Evolutionary conservation across 64 coral and sea anemone genomes (phyloP), one percentile per base, ranked within the genome.

Genomic region (Cladopsammia gracilis): DNA sequence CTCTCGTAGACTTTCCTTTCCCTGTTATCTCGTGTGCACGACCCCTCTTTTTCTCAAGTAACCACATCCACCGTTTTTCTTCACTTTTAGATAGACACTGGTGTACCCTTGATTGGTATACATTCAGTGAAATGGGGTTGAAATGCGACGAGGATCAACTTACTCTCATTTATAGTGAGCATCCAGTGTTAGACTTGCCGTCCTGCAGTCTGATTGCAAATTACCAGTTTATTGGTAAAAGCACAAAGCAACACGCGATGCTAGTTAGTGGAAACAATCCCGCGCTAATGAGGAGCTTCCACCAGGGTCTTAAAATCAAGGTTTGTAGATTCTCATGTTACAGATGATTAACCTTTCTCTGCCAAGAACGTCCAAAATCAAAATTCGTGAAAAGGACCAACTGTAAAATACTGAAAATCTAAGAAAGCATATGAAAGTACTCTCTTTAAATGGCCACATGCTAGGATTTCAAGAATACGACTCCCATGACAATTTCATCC

Each of bases 221-320:
- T 50, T 84, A 84, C 11, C 80, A 84, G 43, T 84, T 84, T 22
- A 19, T 84, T 49, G 80, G 42, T 3, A 84, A 50, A 67, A 67
- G 42, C 1, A 3, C 50, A 15, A 80, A 84, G 49, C 18, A 24
- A 9, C 80, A 84, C 18, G 58, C 46, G 18, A 45, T 84, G 16
- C 20, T 84, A 62, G 5, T 84, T 19, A 67, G 80, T 24, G 80
- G 60, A 7, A 46, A 84, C 43, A 84, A 84, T 44, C 80, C 80
- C 18, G 0, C 18, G 3, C 20, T 84, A 61, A 60, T 84, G 10
- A 67, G 43, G 19, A 84, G 46, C 80, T 84, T 67, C 6, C 19
- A 20, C 10, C 42, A 84, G 23, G 80, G 80, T 13, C 43, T 84
- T 68, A 47, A 68, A 67, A 68, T 84, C 67, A 44, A 84, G 61